Percentiles rank a stretch among this genome's conserved stretches.
Evolutionary conservation across 2,797 vertebrate species (phyloP).

Genomic region (Chaunax sp.): DNA sequence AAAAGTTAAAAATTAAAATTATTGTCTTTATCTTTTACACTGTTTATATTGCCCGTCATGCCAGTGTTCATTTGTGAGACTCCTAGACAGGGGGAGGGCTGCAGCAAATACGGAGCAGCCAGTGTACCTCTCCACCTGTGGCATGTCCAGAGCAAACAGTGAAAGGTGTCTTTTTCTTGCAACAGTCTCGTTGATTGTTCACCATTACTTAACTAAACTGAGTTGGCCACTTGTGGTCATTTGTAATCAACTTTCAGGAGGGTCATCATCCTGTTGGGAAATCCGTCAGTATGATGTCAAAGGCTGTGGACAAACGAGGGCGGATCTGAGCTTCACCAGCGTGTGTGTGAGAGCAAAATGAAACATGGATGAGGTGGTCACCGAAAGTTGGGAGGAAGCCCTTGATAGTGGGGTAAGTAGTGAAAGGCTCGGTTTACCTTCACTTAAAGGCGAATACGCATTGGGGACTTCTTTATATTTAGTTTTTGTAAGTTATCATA

Average conservation of each 20-base stretch:
- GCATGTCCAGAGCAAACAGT: background rate
- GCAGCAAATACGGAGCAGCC: too few relatives aligned
- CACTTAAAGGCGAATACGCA: accelerated
- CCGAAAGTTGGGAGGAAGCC: conserved; percentile 95
- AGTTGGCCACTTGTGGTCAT: too few relatives aligned
- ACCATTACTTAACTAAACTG: too few relatives aligned
- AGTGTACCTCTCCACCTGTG: background rate
- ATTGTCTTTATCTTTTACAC: too few relatives aligned
- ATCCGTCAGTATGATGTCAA: conserved; percentile 66
- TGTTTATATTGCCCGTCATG: too few relatives aligned
- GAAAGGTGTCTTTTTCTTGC: background rate
- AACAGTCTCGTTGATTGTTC: too few relatives aligned
- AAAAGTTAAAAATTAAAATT: too few relatives aligned
- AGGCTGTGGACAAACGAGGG: conserved; percentile 34
- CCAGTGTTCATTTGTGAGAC: too few relatives aligned
- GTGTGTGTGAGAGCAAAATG: conserved; percentile 76
- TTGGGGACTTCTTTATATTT: background rate
- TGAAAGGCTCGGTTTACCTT: background rate
- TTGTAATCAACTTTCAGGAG: background rate
- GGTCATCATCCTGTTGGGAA: conserved; percentile 23
- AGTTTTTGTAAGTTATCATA: conserved; percentile 4
- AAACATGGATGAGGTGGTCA: conserved; percentile 96
- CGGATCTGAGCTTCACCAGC: conserved; percentile 55
- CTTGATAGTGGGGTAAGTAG: conserved; percentile 91
- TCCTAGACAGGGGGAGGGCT: too few relatives aligned